Evolutionary conservation across 2,797 vertebrate genomes (phyloP).

Genomic region (Myotis daubentonii): DNA sequence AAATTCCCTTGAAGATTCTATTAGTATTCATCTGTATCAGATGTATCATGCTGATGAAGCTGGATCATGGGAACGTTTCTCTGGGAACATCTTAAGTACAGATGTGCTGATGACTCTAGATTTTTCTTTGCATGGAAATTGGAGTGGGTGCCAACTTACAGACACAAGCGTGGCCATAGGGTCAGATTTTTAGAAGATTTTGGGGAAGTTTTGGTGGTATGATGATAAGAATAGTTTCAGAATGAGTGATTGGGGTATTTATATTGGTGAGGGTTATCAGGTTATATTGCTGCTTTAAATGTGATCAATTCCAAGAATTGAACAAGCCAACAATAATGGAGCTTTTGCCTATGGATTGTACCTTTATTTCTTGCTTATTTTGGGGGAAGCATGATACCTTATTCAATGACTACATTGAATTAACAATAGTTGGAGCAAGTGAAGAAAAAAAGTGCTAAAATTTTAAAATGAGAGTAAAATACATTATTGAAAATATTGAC

Average conservation of each 20-base stretch:
- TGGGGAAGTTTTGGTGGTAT: neutral
- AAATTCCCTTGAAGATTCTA: neutral
- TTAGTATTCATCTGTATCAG: neutral
- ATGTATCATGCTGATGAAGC: neutral
- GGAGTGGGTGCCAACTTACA: neutral
- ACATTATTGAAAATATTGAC: conserved; percentile 67
- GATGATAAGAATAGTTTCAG: conserved; percentile 42
- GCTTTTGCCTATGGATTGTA: conserved; percentile 29
- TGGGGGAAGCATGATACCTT: neutral
- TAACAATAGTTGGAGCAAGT: conserved; percentile 15
- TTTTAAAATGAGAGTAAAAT: conserved; percentile 60
- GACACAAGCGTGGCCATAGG: neutral
- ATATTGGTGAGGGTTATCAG: conserved; percentile 24
- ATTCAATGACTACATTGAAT: conserved; percentile 43
- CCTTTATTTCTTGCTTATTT: conserved; percentile 56
- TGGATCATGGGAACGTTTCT: neutral
- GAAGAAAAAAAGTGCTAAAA: conserved; percentile 56
- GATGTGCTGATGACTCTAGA: neutral
- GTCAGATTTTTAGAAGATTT: conserved; percentile 28
- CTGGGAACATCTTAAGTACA: neutral
- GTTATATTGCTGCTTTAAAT: conserved; percentile 49
- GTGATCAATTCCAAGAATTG: conserved; percentile 21
- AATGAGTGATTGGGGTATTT: conserved; percentile 30
- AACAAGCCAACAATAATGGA: neutral
- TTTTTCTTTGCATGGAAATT: neutral